Conservation (phyloP, 2,797 vertebrate species). For the Sandelia bainsii region DNA sequence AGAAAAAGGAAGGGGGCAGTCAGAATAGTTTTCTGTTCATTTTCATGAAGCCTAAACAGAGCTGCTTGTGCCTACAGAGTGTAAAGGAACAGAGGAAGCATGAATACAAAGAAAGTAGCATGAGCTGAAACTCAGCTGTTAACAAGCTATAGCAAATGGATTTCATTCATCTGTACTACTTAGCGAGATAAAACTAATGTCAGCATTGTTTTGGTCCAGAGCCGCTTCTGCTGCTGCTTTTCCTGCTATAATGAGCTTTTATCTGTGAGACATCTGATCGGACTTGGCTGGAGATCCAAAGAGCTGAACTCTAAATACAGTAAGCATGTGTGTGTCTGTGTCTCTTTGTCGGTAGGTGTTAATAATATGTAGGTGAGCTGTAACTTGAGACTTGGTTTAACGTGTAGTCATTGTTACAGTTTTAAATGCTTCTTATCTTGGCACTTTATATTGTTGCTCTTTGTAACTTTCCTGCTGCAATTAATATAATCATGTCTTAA, state of each 20-base stretch:
- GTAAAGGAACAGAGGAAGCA: slow-evolving; percentile 37
- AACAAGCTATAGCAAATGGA: slow-evolving; percentile 58
- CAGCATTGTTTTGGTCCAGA: slow-evolving; percentile 42
- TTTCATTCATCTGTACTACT: slow-evolving; percentile 53
- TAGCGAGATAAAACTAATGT: slow-evolving; percentile 56
- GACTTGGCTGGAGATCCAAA: slow-evolving; percentile 60
- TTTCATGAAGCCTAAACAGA: slow-evolving; percentile 56
- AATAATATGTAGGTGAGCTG: slow-evolving; percentile 42
- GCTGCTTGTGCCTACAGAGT: slow-evolving; percentile 25
- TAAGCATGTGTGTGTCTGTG: slow-evolving; percentile 63
- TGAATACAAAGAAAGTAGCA: slow-evolving; percentile 62
- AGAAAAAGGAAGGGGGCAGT: slow-evolving; percentile 81
- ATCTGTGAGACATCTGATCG: slow-evolving; percentile 63
- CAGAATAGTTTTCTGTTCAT: slow-evolving; percentile 57
- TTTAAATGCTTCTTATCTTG: slow-evolving; percentile 35
- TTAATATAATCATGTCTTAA: slow-evolving; percentile 35
- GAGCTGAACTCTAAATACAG: slow-evolving; percentile 71
- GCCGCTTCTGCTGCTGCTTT: slow-evolving; percentile 24
- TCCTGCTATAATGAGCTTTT: slow-evolving; percentile 57
- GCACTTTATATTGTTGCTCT: slow-evolving; percentile 36
- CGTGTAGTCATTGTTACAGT: background rate
- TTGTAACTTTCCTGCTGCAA: slow-evolving; percentile 34
- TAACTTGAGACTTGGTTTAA: slow-evolving; percentile 25
- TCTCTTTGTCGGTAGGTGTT: slow-evolving; percentile 40
- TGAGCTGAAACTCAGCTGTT: slow-evolving; percentile 53